Conservation (phyloP, 2,113 vertebrate genomes). For the Nycticebus coucang region DNA sequence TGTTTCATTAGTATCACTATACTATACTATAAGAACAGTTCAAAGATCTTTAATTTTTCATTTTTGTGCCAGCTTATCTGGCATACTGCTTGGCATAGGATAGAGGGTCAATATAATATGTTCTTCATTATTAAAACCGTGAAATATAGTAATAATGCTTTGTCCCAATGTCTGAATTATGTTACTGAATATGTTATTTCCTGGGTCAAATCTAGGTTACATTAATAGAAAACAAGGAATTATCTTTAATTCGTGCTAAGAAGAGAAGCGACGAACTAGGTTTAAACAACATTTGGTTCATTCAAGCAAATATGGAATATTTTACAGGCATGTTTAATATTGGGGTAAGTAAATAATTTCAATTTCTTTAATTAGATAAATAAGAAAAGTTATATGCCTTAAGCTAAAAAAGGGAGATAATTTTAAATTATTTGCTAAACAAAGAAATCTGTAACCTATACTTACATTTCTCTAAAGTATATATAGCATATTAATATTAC, state of each 20-base stretch:
- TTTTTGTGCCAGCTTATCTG: neutral
- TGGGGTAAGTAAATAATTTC: slow-evolving; percentile 90
- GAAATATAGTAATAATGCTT: neutral
- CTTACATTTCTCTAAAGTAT: neutral
- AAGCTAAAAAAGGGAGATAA: slow-evolving; percentile 2
- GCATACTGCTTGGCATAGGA: neutral
- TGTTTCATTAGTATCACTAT: neutral
- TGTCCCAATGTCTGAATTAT: slow-evolving; percentile 45
- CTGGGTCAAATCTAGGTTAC: slow-evolving; percentile 87
- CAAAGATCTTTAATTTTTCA: neutral
- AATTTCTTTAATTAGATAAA: slow-evolving; percentile 43
- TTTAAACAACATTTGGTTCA: slow-evolving; percentile 93
- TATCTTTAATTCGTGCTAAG: slow-evolving; percentile 94
- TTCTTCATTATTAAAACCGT: neutral
- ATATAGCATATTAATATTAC: neutral
- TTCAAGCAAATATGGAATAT: slow-evolving; percentile 98
- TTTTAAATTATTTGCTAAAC: slow-evolving; percentile 37
- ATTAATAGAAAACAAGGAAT: slow-evolving; percentile 98
- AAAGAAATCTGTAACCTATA: neutral
- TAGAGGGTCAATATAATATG: neutral
- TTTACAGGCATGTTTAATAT: slow-evolving; percentile 95
- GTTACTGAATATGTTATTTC: slow-evolving; percentile 52
- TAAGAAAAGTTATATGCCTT: slow-evolving; percentile 36
- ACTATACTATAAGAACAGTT: neutral
- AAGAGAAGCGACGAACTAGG: slow-evolving; percentile 90